Evolutionary conservation across 2,797 vertebrate species (phyloP), one percentile per base, ranked within the genome.

Genomic region (Paratrypauchen microcephalus): DNA sequence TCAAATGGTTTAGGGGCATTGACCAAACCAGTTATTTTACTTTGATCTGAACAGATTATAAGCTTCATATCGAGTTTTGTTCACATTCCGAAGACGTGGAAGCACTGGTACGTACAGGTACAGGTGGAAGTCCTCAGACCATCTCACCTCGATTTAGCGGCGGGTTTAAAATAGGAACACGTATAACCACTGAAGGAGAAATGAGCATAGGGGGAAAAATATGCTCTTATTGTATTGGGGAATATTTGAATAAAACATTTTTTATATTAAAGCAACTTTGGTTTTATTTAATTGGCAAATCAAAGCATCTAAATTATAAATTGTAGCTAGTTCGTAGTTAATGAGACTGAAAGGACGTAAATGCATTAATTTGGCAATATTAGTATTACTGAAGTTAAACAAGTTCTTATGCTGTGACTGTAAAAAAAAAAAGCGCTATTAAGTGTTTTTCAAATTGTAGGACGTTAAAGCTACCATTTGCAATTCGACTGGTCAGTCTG

Each of bases 221-320:
- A 85, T 73, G 76, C 82, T 86, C 79, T 86, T 92, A 92, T 92
- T 93, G 89, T 93, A 92, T 86, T 83, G 79, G 85, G 92, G 85
- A 89, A 91, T 81, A 88, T 92, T 92, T 92, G 85, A 94, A 93
- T 93, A 93, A 94, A 66, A 93, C 74, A 69, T 80, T 83, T 86
- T 90, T 90, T 90, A 72, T 87, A 86, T 57, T 1, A 0, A 6
- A 56, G 4, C 19, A 19, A 36, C 63, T 73, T 68, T 76, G 11
- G 65, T 59, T 57, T 57, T 24, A 56, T 23, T 56, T 26, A 28
- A 24, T 26, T 57, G 41, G 32, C 32, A 36, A 36, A 36, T 11
- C 23, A 55, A 21, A 21, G 6, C n/a, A 11, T 48, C 47, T 16
- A 5, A 47, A 15, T 13, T 16, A 47, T 47, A 15, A 4, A 15